Percentiles rank a stretch among this genome's conserved stretches.
Evolutionary conservation across 2,113 vertebrate species (phyloP).

Genomic region (Haemorhous mexicanus): DNA sequence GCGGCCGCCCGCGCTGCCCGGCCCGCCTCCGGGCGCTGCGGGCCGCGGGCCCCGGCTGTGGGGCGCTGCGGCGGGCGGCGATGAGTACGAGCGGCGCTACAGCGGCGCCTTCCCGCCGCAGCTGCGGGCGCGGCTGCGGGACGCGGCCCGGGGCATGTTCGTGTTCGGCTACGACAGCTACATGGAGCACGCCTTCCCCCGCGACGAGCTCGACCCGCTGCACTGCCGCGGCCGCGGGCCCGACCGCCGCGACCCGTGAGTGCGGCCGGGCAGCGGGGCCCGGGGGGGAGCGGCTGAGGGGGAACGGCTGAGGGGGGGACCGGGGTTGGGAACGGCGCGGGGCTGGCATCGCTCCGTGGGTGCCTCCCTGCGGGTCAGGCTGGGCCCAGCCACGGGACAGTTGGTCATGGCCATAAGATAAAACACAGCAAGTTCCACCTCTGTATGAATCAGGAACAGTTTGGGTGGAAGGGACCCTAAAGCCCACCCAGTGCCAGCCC

Average conservation of each 20-base stretch:
- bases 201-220: conserved; percentile 96
- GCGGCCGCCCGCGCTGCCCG: too few species aligned
- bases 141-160: conserved; percentile 92
- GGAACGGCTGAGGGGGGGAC: background rate
- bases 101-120: conserved; percentile 85
- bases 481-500: fast-evolving
- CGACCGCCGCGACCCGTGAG: conserved; percentile 91
- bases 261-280: background rate
- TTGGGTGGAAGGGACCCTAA: background rate
- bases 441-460: fast-evolving
- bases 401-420: background rate
- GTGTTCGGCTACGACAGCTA: conserved; percentile 96
- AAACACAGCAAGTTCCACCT: too few species aligned
- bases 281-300: too few species aligned
- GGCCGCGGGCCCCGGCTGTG: too few species aligned
- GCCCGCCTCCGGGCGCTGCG: too few species aligned
- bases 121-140: conserved; percentile 84
- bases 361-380: too few species aligned
- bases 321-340: background rate
- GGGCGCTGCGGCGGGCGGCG: too few species aligned
- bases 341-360: background rate
- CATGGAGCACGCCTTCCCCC: conserved; percentile 93
- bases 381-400: background rate
- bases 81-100: background rate
- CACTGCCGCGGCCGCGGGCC: conserved; percentile 91